Conservation (phyloP, 2,888 invertebrate genomes). For the Dione vanillae region DNA sequence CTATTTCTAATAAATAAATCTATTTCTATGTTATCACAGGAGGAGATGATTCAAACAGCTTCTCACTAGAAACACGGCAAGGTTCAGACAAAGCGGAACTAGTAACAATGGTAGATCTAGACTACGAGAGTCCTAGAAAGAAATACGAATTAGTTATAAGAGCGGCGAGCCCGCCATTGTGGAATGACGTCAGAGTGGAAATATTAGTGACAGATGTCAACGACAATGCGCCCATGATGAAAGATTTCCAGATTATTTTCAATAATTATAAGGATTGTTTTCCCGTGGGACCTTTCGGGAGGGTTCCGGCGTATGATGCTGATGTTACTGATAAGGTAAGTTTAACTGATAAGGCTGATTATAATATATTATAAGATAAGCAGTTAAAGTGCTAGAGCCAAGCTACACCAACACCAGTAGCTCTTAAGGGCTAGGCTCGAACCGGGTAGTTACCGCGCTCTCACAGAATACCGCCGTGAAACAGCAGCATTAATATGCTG, state of each 20-base stretch:
- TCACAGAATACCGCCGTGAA: too few relatives aligned
- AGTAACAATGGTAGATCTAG: slow-evolving; percentile 94
- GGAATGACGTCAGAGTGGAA: slow-evolving; percentile 94
- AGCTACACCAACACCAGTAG: too few relatives aligned
- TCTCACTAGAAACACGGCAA: slow-evolving; percentile 91
- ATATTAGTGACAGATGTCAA: slow-evolving; percentile 96
- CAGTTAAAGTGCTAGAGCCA: too few relatives aligned
- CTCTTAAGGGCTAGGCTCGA: too few relatives aligned
- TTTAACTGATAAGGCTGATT: not conserved
- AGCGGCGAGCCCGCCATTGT: slow-evolving; percentile 94
- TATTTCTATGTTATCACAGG: slow-evolving; percentile 62
- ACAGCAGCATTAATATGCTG: too few relatives aligned
- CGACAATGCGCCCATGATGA: slow-evolving; percentile 96
- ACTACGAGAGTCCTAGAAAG: slow-evolving; percentile 97
- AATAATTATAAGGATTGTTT: slow-evolving; percentile 98
- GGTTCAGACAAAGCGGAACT: slow-evolving; percentile 94
- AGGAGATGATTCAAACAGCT: slow-evolving; percentile 94
- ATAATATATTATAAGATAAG: too few relatives aligned
- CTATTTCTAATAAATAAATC: not conserved
- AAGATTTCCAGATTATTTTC: slow-evolving; percentile 96
- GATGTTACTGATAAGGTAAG: slow-evolving; percentile 93
- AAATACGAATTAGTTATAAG: slow-evolving; percentile 94
- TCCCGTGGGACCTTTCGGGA: slow-evolving; percentile 95
- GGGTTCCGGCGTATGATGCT: slow-evolving; percentile 96
- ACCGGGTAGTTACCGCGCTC: too few relatives aligned